Conservation (phyloP, 1,140 invertebrate genomes). For the Drosophila varians region DNA sequence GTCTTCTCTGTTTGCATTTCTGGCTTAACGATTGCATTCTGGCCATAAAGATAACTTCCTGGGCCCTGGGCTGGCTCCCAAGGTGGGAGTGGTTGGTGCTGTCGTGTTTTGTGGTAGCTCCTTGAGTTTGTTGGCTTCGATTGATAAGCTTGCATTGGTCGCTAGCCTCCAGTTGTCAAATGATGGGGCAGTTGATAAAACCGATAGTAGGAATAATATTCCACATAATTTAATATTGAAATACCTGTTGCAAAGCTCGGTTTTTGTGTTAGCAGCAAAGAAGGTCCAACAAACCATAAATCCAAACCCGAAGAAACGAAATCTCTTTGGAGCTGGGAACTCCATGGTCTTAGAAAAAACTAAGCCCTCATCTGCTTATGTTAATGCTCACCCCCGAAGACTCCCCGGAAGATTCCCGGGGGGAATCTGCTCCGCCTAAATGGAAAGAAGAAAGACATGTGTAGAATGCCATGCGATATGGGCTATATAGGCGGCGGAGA, state of each 20-base stretch:
- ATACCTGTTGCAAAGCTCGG: background rate
- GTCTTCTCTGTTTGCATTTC: conserved; percentile 19
- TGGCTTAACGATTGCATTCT: conserved; percentile 53
- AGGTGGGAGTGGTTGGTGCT: conserved; percentile 29
- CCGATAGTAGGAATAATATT: background rate
- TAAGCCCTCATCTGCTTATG: conserved; percentile 68
- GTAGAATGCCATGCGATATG: conserved; percentile 66
- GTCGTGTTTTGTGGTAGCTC: conserved; percentile 55
- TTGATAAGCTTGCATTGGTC: conserved; percentile 39
- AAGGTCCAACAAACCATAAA: conserved; percentile 35
- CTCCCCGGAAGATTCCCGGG: background rate
- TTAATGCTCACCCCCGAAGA: conserved; percentile 38
- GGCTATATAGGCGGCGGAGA: conserved; percentile 40
- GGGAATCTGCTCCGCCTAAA: conserved; percentile 6
- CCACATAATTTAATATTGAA: no score
- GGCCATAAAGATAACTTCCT: conserved; percentile 65
- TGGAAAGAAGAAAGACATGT: conserved; percentile 15
- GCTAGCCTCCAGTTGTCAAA: background rate
- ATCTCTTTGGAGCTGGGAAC: conserved; percentile 13
- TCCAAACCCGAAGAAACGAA: conserved; percentile 33
- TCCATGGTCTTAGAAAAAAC: conserved; percentile 1
- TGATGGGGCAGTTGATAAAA: background rate
- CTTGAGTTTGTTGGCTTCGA: conserved; percentile 52
- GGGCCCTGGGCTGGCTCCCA: conserved; percentile 25
- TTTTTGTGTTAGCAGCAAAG: conserved; percentile 26